A percentile compares a stretch with the other conserved stretches of the same genome.
These are phyloP conservation scores for Lepidurus couesii DNA, from an alignment of 1,140 invertebrate genomes.

Conservation along the genomic window DNA sequence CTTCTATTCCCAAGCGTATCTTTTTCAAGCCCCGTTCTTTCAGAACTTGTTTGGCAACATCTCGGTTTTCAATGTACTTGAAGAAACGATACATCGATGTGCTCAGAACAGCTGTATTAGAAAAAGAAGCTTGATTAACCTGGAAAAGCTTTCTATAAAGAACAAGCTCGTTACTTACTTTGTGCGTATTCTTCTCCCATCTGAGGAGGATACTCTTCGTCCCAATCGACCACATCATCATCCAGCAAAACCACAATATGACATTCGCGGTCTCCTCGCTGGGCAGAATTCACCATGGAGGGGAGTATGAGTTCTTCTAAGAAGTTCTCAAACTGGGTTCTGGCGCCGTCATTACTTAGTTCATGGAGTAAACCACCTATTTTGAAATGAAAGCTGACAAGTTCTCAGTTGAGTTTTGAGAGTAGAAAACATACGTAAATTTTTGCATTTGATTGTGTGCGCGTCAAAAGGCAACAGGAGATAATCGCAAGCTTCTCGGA, in stretches of 20 bases:
- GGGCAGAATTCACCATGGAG: constrained; percentile 90
- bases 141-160: constrained; percentile 32
- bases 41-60: constrained; percentile 96
- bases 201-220: constrained; percentile 96
- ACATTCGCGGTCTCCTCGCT: constrained; percentile 80
- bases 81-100: constrained; percentile 96
- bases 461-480: constrained; percentile 96
- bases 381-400: constrained; percentile 37
- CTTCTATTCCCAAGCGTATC: constrained; percentile 97
- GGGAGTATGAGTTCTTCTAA: constrained; percentile 92
- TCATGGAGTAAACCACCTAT: constrained; percentile 92
- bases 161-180: constrained; percentile 53
- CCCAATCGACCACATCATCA: constrained; percentile 96
- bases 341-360: constrained; percentile 95
- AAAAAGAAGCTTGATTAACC: constrained; percentile 31
- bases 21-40: constrained; percentile 98
- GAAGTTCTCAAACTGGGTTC: constrained; percentile 92
- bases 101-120: constrained; percentile 66
- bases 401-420: background rate
- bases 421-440: constrained; percentile 65
- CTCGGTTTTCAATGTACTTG: constrained; percentile 98
- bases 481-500: constrained; percentile 98
- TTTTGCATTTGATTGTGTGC: constrained; percentile 89
- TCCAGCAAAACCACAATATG: constrained; percentile 93
- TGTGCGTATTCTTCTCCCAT: constrained; percentile 98